Evolutionary conservation across 2,888 invertebrate species (phyloP).

Genomic region (Lathronympha strigana): DNA sequence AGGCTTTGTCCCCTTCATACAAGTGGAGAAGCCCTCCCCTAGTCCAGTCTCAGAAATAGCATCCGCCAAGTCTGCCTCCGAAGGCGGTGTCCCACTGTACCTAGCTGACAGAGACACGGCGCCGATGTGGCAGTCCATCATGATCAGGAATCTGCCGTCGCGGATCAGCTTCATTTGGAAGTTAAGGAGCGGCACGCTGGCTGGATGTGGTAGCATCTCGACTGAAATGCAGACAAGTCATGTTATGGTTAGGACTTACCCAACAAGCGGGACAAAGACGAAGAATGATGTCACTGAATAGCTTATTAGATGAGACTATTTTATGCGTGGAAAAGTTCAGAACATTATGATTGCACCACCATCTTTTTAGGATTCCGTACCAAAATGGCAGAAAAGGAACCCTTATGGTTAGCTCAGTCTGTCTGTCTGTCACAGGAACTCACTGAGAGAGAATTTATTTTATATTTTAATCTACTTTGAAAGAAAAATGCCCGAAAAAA

Average conservation of each 20-base stretch:
- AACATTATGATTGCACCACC: too few species aligned
- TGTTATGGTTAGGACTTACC: not conserved
- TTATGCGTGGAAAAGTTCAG: too few species aligned
- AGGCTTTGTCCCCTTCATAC: constrained; percentile 42
- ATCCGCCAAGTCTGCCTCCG: constrained; percentile 55
- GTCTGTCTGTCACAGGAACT: too few species aligned
- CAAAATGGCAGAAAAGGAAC: too few species aligned
- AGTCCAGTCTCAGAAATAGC: constrained; percentile 50
- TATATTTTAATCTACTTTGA: too few species aligned
- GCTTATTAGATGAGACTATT: too few species aligned
- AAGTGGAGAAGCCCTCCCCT: constrained; percentile 59
- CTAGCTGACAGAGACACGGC: constrained; percentile 49
- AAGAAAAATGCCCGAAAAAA: too few species aligned
- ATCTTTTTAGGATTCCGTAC: too few species aligned
- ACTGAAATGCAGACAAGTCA: constrained; percentile 7
- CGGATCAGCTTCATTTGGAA: constrained; percentile 64
- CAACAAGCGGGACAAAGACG: not conserved
- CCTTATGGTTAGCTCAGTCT: too few species aligned
- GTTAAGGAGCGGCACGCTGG: constrained; percentile 59
- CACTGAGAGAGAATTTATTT: too few species aligned
- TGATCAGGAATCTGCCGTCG: constrained; percentile 60
- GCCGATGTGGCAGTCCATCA: constrained; percentile 64
- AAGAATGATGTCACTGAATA: too few species aligned
- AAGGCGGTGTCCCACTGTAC: constrained; percentile 45
- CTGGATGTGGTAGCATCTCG: constrained; percentile 54